Evolutionary conservation across 2,797 vertebrate species (phyloP), one percentile per base, ranked within the genome.

Genomic region (Thaleichthys pacificus): DNA sequence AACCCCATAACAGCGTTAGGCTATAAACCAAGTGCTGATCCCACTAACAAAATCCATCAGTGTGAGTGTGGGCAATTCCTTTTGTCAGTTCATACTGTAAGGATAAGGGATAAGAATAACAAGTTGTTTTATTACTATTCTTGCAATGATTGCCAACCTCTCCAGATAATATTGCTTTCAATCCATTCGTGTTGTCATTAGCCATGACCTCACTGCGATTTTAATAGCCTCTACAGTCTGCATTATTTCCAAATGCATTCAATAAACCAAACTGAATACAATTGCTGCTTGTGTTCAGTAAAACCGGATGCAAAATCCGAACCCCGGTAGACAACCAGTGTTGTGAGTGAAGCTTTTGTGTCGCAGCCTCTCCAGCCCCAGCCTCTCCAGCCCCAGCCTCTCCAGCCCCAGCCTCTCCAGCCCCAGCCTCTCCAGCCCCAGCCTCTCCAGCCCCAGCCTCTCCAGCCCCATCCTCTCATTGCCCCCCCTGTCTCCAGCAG

Each of bases 401-500:
- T 24, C 22, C 22, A 24, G 22, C 22, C 22, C 22, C 22, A 24
- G 22, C 22, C 22, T 24, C 22, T 24, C 22, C 22, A 24, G 22
- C 22, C 22, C 22, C 15, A 54, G 17, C 51, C 15, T 54, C 15
- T 7, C 7, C 15, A 54, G 51, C 7, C 15, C 4, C 15, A 9
- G 6, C 15, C 19, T 54, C 32, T 8, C 7, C 15, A 54, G 51
- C 7, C 15, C 15, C 15, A 9, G 6, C 15, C 19, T 54, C 32
- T 35, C 1, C 32, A 35, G 5, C 1, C 32, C 32, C 32, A 30
- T 4, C 12, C 17, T 51, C 28, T 30, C 28, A 30, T 30, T 30
- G 28, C 32, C 32, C 32, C 32, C 15, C 4, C 49, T 60, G 57
- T 30, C 47, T 73, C 61, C 68, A 80, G 87, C 73, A 75, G 79